Percentiles rank a stretch among this genome's conserved stretches.
These are phyloP conservation scores for pig (Sus scrofa) DNA, from an alignment of 2,113 vertebrate species.

Conservation along the genomic window T2T-Sscrofa CM000820.6:116837501-116838000, in stretches of 20 bases:
- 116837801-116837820: slow-evolving; percentile 54
- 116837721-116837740: slow-evolving; percentile 61
- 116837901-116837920: slow-evolving; percentile 80
- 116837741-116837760: slow-evolving; percentile 75
- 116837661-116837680: slow-evolving; percentile 44
- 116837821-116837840: slow-evolving; percentile 63
- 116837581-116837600: background rate
- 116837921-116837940: slow-evolving; percentile 66
- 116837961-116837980: slow-evolving; percentile 52
- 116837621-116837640: slow-evolving; percentile 29
- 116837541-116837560: background rate
- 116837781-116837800: slow-evolving; percentile 64
- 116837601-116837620: slow-evolving; percentile 10
- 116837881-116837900: slow-evolving; percentile 79
- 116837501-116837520: background rate
- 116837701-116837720: slow-evolving; percentile 45
- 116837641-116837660: slow-evolving; percentile 56
- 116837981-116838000: background rate
- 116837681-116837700: slow-evolving; percentile 28
- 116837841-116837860: slow-evolving; percentile 75
- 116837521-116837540: background rate
- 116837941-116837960: slow-evolving; percentile 72
- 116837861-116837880: slow-evolving; percentile 62
- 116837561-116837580: background rate
- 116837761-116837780: slow-evolving; percentile 57